Percentiles rank a stretch among this genome's conserved stretches.
These are phyloP conservation scores for Mormyrus iriodes DNA, from an alignment of 2,113 vertebrate species.

Conservation along the genomic window DNA sequence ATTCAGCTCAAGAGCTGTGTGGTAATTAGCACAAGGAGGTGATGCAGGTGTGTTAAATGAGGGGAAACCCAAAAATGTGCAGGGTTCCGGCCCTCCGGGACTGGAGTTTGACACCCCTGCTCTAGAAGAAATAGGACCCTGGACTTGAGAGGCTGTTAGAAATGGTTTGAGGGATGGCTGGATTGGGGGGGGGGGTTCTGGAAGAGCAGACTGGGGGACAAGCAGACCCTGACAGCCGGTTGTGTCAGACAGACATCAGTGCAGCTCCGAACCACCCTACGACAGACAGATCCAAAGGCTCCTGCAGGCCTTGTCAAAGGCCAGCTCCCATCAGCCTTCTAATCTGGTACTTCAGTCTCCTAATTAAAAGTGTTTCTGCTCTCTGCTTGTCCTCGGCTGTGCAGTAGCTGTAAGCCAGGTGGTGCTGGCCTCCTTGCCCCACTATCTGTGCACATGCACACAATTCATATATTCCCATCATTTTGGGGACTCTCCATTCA, in stretches of 20 bases:
- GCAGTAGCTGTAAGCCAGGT: background rate
- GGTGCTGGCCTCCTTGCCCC: background rate
- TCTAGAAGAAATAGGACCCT: too few relatives aligned
- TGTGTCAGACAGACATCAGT: background rate
- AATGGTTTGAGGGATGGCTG: too few relatives aligned
- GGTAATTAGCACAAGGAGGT: too few relatives aligned
- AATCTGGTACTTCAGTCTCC: background rate
- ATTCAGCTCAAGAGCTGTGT: too few relatives aligned
- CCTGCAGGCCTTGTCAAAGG: background rate
- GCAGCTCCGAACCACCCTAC: background rate
- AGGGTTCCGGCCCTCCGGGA: too few relatives aligned
- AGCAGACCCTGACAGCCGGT: background rate
- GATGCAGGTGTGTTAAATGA: too few relatives aligned
- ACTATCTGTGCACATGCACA: background rate
- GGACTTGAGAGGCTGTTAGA: too few relatives aligned
- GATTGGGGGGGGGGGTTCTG: too few relatives aligned
- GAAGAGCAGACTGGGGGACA: background rate
- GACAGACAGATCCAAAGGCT: background rate
- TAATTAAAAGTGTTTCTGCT: background rate
- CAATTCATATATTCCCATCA: background rate
- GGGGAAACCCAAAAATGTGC: too few relatives aligned
- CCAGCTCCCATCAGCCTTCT: background rate
- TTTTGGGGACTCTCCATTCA: background rate
- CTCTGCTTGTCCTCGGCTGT: background rate
- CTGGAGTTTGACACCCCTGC: too few relatives aligned